Evolutionary conservation across 2,797 vertebrate genomes (phyloP).

Genomic region (Denticeps clupeoides): DNA sequence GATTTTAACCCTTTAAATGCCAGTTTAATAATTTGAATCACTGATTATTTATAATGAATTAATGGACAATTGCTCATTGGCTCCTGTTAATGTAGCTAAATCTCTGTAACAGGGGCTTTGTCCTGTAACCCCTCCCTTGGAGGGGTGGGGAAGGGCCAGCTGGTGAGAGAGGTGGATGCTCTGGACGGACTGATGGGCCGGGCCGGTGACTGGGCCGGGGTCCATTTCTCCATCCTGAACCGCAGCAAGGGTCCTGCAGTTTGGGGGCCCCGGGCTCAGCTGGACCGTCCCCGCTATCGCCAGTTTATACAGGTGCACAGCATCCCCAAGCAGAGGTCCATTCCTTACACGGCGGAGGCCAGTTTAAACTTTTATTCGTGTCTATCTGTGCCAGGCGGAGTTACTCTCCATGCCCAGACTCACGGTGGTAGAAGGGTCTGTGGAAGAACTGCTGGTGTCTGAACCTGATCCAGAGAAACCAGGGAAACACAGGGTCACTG

Average conservation of each 20-base stretch:
- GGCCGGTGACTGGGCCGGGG: constrained; percentile 77
- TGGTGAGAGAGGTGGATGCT: constrained; percentile 86
- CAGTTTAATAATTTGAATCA: no score
- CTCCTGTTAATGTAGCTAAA: no score
- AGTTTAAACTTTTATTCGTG: background rate
- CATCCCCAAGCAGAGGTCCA: background rate
- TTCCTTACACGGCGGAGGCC: background rate
- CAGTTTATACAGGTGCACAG: constrained; percentile 75
- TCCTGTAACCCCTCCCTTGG: constrained; percentile 95
- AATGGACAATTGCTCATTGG: no score
- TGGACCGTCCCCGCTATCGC: constrained; percentile 76
- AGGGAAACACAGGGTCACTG: constrained; percentile 65
- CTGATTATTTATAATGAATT: no score
- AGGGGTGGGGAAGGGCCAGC: constrained; percentile 89
- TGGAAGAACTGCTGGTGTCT: constrained; percentile 76
- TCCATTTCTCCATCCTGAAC: constrained; percentile 90
- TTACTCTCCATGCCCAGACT: constrained; percentile 73
- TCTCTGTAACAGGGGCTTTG: constrained; percentile 70
- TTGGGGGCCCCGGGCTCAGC: constrained; percentile 88
- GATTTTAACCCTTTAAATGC: no score
- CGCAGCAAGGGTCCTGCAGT: constrained; percentile 86
- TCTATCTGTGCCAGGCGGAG: constrained; percentile 59
- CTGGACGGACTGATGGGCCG: constrained; percentile 84
- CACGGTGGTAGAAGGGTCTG: constrained; percentile 74
- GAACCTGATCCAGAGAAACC: constrained; percentile 55